Conservation (phyloP, 2,113 vertebrate species). For the Melospiza melodia region DNA sequence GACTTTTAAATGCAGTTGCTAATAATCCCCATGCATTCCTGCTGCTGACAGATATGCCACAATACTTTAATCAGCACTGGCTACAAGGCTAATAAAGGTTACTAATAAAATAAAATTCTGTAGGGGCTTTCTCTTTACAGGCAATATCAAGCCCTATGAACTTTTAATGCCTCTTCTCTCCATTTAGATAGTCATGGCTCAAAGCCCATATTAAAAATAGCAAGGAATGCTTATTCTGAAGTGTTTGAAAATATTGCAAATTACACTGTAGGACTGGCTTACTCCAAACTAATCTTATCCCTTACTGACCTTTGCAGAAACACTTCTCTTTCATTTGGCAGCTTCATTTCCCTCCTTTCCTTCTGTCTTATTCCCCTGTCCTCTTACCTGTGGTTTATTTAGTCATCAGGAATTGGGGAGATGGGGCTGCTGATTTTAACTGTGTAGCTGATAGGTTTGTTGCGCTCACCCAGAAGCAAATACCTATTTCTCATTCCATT, state of each 20-base stretch:
- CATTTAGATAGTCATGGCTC: slow-evolving; percentile 76
- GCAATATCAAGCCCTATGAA: slow-evolving; percentile 75
- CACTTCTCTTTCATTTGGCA: slow-evolving; percentile 72
- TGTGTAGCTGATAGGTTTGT: slow-evolving; percentile 45
- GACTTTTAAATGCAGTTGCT: slow-evolving; percentile 73
- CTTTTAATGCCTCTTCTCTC: slow-evolving; percentile 73
- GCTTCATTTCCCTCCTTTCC: slow-evolving; percentile 67
- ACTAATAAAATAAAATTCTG: slow-evolving; percentile 76
- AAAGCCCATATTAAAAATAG: slow-evolving; percentile 71
- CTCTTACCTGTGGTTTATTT: slow-evolving; percentile 70
- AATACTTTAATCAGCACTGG: slow-evolving; percentile 70
- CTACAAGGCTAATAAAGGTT: slow-evolving; percentile 73
- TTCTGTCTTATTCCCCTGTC: slow-evolving; percentile 61
- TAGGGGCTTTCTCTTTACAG: slow-evolving; percentile 66
- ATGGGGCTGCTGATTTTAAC: slow-evolving; percentile 41
- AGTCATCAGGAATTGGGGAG: slow-evolving; percentile 53
- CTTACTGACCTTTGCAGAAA: slow-evolving; percentile 72
- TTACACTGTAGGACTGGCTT: slow-evolving; percentile 64
- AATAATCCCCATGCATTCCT: slow-evolving; percentile 69
- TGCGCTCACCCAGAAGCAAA: slow-evolving; percentile 51
- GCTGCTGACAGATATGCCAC: slow-evolving; percentile 67
- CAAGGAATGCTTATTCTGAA: slow-evolving; percentile 73
- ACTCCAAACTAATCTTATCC: slow-evolving; percentile 69
- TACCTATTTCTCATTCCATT: slow-evolving; percentile 73
- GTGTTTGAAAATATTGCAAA: slow-evolving; percentile 75